A percentile compares a stretch with the other conserved stretches of the same genome.
phyloP scores from a whole-genome alignment of 2,797 vertebrate genomes.

The Amazona ochrocephala region DNA sequence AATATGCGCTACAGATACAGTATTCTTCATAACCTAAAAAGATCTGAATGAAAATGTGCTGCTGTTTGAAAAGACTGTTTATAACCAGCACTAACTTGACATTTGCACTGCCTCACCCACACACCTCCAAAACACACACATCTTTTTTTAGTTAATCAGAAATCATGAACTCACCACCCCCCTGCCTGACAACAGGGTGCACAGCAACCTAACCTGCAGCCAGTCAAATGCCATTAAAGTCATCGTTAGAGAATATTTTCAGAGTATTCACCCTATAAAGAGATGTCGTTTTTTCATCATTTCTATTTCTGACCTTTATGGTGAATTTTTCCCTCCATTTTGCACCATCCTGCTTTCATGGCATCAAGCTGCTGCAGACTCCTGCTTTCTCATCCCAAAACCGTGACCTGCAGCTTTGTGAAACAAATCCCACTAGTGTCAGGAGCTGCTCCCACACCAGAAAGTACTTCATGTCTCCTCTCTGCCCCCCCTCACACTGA shows the following conservation, averaged over 20 bases:
- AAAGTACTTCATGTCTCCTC: not conserved
- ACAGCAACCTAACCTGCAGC: constrained; percentile 45
- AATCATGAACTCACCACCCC: not conserved
- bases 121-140: constrained; percentile 23
- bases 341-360: not conserved
- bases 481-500: not conserved
- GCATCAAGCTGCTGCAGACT: not conserved
- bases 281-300: not conserved
- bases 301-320: not conserved
- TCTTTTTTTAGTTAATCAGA: constrained; percentile 59
- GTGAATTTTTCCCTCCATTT: not conserved
- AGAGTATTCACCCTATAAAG: not conserved
- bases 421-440: not conserved
- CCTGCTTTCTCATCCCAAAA: not conserved
- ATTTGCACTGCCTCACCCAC: constrained; percentile 40
- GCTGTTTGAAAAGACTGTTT: constrained; percentile 57
- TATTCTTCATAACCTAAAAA: constrained; percentile 68
- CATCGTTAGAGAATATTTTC: not conserved
- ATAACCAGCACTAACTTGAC: constrained; percentile 48
- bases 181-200: constrained; percentile 13
- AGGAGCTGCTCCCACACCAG: not conserved
- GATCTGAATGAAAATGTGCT: constrained; percentile 73
- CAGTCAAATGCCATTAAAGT: constrained; percentile 39
- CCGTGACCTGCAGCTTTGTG: not conserved
- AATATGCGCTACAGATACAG: constrained; percentile 71